Evolutionary conservation across 2,888 invertebrate genomes (phyloP), one percentile per base, ranked within the genome.

Genomic region (Allolobophora icterica): DNA sequence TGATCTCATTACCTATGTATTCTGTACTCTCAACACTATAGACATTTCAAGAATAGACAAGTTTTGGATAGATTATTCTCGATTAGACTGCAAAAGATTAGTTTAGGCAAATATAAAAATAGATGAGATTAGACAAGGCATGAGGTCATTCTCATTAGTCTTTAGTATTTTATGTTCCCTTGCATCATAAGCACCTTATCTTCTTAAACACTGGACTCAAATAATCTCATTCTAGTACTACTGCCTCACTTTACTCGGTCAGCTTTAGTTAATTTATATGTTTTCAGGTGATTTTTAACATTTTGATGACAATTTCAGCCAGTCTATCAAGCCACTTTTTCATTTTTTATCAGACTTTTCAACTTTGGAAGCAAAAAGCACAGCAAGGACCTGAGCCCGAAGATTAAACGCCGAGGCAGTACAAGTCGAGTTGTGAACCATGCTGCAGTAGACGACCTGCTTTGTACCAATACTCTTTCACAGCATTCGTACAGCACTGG

Each of bases 401-500:
- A 95, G 95, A 93, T 95, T 93, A 91, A 94, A 94, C 92, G 95
- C 94, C 92, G 94, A 89, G 93, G 95, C 94, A 93, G 95, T 94
- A 93, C 93, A 34, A 94, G 94, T 95, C 93, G 96, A 95, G 42
- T 89, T 40, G 83, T 84, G 38, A 38, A 38, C 71, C 89, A 91
- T 33, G 91, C 42, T 35, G 33, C 40, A 38, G 84, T 38, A 5
- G 90, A 90, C 21, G 90, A 87, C 87, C 87, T 87, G 87, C 34
- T 38, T 19, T 35, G 35, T 34, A 87, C 87, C 35, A 38, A 19
- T 87, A 38, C 87, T 34, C 87, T 87, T 34, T 87, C 87, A 87
- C 83, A 97, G 91, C 98, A 98, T 95, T 97, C 98, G 38, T 98
- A 98, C 95, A 97, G 97, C 94, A 98, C 98, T 95, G 98, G 98